phyloP scores from a whole-genome alignment of 2,113 vertebrate species.

The Polypterus bichir region DNA sequence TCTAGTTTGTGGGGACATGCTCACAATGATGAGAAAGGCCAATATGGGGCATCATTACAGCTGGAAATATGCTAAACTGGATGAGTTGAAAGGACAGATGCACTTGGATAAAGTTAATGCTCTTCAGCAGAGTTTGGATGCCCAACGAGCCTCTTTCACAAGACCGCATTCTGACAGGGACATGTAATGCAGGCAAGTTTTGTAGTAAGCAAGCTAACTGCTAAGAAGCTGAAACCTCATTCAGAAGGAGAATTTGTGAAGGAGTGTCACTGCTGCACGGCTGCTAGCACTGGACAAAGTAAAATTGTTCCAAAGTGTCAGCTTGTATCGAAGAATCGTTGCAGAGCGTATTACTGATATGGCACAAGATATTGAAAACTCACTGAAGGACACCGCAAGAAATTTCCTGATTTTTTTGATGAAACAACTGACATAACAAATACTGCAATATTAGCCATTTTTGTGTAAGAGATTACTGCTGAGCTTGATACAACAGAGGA shows the following conservation, averaged over 20 bases:
- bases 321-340: conserved; percentile 19
- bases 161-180: conserved; percentile 6
- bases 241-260: conserved; percentile 15
- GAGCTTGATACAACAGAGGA: conserved; percentile 17
- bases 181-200: conserved; percentile 18
- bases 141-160: conserved; percentile 13
- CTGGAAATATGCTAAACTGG: conserved; percentile 21
- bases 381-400: conserved; percentile 9
- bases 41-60: conserved; percentile 21
- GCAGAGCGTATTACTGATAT: conserved; percentile 20
- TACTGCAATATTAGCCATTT: conserved; percentile 19
- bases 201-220: conserved; percentile 19
- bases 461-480: conserved; percentile 14
- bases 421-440: conserved; percentile 22
- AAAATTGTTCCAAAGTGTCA: conserved; percentile 15
- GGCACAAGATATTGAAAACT: conserved; percentile 21
- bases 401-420: conserved; percentile 10
- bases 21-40: conserved; percentile 17
- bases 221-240: conserved; percentile 18
- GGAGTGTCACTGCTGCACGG: conserved; percentile 13
- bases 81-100: conserved; percentile 17
- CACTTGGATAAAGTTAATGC: conserved; percentile 18
- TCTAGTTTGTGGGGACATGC: conserved; percentile 7
- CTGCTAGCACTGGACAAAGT: conserved; percentile 19
- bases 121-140: conserved; percentile 15